Evolutionary conservation across 2,888 invertebrate genomes (phyloP).

Genomic region (Phlogophora meticulosa): DNA sequence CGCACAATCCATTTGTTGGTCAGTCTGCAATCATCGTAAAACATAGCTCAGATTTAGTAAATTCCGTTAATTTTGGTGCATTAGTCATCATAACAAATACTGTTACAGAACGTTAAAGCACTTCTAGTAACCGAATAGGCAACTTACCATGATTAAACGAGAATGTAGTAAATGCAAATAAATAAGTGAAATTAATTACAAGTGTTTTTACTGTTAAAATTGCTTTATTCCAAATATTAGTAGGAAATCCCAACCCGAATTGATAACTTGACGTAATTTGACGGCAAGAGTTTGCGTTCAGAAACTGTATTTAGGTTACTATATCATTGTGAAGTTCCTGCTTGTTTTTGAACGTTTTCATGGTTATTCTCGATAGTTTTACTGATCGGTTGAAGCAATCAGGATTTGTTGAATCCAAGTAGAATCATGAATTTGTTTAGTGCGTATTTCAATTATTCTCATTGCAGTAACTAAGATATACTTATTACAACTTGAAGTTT

Average conservation of each 20-base stretch:
- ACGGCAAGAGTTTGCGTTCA: constrained; percentile 60
- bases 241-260: constrained; percentile 73
- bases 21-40: constrained; percentile 92
- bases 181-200: constrained; percentile 58
- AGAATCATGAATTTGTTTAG: neutral
- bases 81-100: constrained; percentile 89
- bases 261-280: constrained; percentile 73
- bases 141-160: constrained; percentile 76
- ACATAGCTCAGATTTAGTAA: constrained; percentile 65
- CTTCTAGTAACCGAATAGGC: constrained; percentile 29
- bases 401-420: neutral
- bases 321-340: neutral
- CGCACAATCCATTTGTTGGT: constrained; percentile 99
- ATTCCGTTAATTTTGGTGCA: constrained; percentile 75
- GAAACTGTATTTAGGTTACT: constrained; percentile 52
- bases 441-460: neutral
- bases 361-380: constrained; percentile 26
- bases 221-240: constrained; percentile 57
- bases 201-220: constrained; percentile 54
- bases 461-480: neutral
- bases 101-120: constrained; percentile 46
- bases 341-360: constrained; percentile 41
- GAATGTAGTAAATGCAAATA: constrained; percentile 56
- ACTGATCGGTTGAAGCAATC: neutral
- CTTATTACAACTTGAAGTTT: neutral